These are phyloP conservation scores for Psittacula echo DNA, from an alignment of 2,797 vertebrate species.

Conservation along the genomic window DNA sequence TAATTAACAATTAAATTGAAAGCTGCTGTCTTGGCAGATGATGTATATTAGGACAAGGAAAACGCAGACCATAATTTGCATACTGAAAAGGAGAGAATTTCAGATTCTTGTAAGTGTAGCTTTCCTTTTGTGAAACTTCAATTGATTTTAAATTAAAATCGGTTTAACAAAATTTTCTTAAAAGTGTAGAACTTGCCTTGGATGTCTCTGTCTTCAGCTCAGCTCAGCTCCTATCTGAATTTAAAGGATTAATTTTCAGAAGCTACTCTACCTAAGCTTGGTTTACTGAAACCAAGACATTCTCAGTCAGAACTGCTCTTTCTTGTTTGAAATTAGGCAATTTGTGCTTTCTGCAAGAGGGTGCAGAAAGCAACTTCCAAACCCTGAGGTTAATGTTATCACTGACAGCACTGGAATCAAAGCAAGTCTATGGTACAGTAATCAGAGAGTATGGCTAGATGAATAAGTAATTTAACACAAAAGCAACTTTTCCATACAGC, in stretches of 20 bases:
- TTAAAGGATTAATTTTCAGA: background rate
- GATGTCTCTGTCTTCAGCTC: background rate
- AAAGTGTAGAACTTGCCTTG: background rate
- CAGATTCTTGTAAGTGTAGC: background rate
- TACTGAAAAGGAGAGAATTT: conserved; percentile 3
- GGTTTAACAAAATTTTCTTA: background rate
- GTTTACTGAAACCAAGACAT: background rate
- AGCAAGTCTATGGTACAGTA: background rate
- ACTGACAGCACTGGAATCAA: background rate
- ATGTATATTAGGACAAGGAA: conserved; percentile 18
- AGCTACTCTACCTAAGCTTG: background rate
- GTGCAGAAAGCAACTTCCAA: background rate
- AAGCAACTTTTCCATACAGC: background rate
- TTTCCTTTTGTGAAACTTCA: background rate
- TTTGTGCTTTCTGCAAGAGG: background rate
- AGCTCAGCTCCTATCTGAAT: background rate
- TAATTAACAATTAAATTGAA: conserved; percentile 56
- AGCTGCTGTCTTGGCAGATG: conserved; percentile 21
- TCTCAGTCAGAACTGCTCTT: background rate
- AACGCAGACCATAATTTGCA: conserved; percentile 3
- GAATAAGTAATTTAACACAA: background rate
- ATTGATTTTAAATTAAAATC: conserved; percentile 27
- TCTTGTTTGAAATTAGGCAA: background rate
- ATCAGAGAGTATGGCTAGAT: background rate
- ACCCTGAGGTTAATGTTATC: background rate